Conservation (phyloP, 2,797 vertebrate species). For the Oryzias sinensis region DNA sequence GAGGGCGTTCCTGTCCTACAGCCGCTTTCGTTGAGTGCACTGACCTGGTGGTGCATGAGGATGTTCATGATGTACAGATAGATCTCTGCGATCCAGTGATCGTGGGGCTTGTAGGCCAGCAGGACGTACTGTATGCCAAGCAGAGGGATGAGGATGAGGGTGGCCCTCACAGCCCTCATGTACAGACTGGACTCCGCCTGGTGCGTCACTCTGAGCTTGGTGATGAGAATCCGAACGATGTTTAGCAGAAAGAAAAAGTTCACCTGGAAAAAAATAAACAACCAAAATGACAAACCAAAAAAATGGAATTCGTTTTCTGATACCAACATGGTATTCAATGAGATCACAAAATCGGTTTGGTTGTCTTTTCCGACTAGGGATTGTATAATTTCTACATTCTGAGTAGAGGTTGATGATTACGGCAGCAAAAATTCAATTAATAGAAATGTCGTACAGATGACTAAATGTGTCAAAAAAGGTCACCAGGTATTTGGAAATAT, state of each 20-base stretch:
- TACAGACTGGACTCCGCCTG: slow-evolving; percentile 95
- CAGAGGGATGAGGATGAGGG: slow-evolving; percentile 92
- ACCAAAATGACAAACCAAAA: too few relatives aligned
- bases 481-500: too few relatives aligned
- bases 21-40: background rate
- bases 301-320: too few relatives aligned
- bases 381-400: too few relatives aligned
- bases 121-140: slow-evolving; percentile 95
- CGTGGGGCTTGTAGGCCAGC: slow-evolving; percentile 87
- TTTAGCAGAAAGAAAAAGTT: slow-evolving; percentile 97
- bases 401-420: too few relatives aligned
- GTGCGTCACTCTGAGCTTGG: slow-evolving; percentile 95
- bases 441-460: too few relatives aligned
- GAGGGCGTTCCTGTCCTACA: too few relatives aligned
- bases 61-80: slow-evolving; percentile 91
- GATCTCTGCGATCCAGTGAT: slow-evolving; percentile 81
- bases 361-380: too few relatives aligned
- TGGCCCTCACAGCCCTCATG: slow-evolving; percentile 96
- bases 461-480: too few relatives aligned
- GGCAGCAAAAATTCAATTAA: too few relatives aligned
- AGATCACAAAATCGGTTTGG: too few relatives aligned
- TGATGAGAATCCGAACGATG: slow-evolving; percentile 95
- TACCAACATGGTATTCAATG: too few relatives aligned
- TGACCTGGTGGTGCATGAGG: slow-evolving; percentile 94
- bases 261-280: slow-evolving; percentile 73